A percentile compares a stretch with the other conserved stretches of the same genome.
phyloP scores from a whole-genome alignment of 2,888 invertebrate genomes.

The Gortyna flavago region DNA sequence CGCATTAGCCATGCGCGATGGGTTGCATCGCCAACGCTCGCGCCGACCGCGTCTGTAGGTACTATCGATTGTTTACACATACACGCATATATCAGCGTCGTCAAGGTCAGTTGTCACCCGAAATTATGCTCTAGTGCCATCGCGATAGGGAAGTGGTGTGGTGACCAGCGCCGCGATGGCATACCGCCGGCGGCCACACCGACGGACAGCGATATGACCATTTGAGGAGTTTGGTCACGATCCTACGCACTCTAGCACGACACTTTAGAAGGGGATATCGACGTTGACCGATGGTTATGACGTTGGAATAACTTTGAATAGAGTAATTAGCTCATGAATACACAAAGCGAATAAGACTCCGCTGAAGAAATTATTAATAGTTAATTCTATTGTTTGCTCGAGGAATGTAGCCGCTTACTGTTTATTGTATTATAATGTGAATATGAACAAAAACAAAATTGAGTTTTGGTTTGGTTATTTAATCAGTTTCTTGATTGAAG shows the following conservation, averaged over 20 bases:
- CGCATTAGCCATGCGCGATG: constrained; percentile 86
- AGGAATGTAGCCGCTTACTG: constrained; percentile 71
- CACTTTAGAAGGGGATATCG: constrained; percentile 84
- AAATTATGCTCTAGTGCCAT: constrained; percentile 76
- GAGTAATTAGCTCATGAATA: constrained; percentile 87
- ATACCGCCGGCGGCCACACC: constrained; percentile 78
- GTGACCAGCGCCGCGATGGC: constrained; percentile 18
- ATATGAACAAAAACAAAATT: constrained; percentile 47
- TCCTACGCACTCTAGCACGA: constrained; percentile 79
- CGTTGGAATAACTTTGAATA: constrained; percentile 89
- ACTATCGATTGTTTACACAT: constrained; percentile 86
- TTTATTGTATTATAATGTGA: constrained; percentile 73
- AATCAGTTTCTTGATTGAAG: constrained; percentile 43
- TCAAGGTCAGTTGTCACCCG: constrained; percentile 74
- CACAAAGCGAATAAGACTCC: constrained; percentile 79
- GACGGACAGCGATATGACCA: constrained; percentile 80
- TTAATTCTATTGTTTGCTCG: constrained; percentile 76
- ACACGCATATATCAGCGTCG: constrained; percentile 73
- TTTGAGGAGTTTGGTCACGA: constrained; percentile 89
- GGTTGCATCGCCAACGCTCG: constrained; percentile 76
- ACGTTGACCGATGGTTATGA: constrained; percentile 88
- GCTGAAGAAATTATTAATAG: constrained; percentile 78
- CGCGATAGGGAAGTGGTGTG: constrained; percentile 69
- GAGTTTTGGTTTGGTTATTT: constrained; percentile 45
- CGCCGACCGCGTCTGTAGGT: constrained; percentile 58